A percentile compares a stretch with the other conserved stretches of the same genome.
These are phyloP conservation scores for Magallana ariakensis DNA, from an alignment of 1,140 invertebrate species.

Conservation along the genomic window DNA sequence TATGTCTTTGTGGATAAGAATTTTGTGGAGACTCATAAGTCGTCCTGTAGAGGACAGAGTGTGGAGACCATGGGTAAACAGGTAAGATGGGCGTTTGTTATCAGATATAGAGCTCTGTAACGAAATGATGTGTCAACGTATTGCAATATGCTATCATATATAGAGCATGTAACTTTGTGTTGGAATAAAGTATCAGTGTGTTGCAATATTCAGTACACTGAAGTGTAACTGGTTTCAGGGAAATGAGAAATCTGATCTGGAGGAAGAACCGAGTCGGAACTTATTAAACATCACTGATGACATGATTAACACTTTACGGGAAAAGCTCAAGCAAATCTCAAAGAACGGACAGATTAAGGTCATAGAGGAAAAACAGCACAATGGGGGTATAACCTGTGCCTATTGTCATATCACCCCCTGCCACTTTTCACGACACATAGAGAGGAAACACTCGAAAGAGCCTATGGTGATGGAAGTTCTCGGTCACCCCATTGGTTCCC, in stretches of 20 bases:
- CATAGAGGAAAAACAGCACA: neutral
- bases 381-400: neutral
- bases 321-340: neutral
- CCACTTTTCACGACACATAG: neutral
- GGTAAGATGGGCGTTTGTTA: neutral
- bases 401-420: neutral
- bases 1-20: conserved; percentile 10
- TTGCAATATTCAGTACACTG: too few relatives aligned
- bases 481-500: neutral
- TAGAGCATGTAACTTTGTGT: too few relatives aligned
- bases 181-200: too few relatives aligned
- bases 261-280: neutral
- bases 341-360: neutral
- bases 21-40: neutral
- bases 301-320: neutral
- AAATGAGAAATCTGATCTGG: neutral
- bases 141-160: too few relatives aligned
- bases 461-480: neutral
- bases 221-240: neutral
- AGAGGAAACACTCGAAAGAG: neutral
- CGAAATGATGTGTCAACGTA: too few relatives aligned
- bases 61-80: neutral
- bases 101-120: too few relatives aligned
- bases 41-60: neutral
- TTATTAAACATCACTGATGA: neutral